Evolutionary conservation across 2,113 vertebrate species (phyloP), one percentile per base, ranked within the genome.

Genomic region (Marmota monax): DNA sequence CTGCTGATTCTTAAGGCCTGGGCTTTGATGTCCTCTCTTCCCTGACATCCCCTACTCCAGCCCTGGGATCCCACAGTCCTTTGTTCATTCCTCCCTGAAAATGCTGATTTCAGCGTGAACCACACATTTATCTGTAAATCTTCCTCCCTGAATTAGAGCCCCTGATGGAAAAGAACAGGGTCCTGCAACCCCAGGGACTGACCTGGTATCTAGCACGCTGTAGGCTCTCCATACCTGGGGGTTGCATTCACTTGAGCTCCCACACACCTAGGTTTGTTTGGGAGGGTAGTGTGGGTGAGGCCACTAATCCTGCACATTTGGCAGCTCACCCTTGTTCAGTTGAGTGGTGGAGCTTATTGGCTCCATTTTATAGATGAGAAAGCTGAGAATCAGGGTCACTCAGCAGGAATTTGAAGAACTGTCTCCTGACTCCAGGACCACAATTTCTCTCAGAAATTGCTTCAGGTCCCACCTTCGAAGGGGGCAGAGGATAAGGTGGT

Each of bases 61-160:
- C 67, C 65, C 42, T n/a, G 79, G 4, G 76, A 84, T 45, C 78
- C 80, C 45, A 8, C 0, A 1, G 45, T 61, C n/a, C 83, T 84
- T 82, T 93, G 90, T 94, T 76, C 14, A 17, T 67, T 69, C 39
- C 37, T 87, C 48, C 34, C 88, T 83, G 76, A 89, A 95, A 90
- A 58, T 23, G 20, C 88, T 25, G 29, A 61, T 58, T 6, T 5
- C 65, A 53, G 74, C 1, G 0, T 56, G 22, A 63, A 20, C 58
- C 0, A 0, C 48, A 29, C 65, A 0, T 53, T 74, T 83, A 20
- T 69, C 32, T 53, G 25, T 78, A 76, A 32, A 48, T 74, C 37
- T 84, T 72, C 42, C 25, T 79, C 63, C 23, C 23, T 27, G 58
- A 61, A 45, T 16, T 0, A 0, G 53, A 67, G 34, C 39, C 37